Conservation (phyloP, 1,140 invertebrate species). For the Rhagoletis zephyria region DNA sequence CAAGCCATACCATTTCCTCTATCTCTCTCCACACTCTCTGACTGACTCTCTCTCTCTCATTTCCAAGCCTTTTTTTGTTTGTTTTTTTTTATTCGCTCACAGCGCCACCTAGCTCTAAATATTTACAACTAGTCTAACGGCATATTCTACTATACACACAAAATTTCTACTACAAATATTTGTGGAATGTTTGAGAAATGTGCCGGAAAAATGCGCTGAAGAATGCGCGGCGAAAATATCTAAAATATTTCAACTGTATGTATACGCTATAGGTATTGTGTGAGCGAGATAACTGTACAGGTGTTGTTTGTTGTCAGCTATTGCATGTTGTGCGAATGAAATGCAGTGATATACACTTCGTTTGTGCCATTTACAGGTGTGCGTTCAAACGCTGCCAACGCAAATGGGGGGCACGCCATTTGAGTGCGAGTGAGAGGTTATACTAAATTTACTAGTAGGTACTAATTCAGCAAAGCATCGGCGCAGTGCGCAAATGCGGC, state of each 20-base stretch:
- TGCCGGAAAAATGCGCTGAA: slow-evolving; percentile 61
- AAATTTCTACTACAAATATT: slow-evolving; percentile 59
- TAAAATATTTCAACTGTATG: slow-evolving; percentile 54
- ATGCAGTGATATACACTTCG: not conserved
- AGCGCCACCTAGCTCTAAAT: slow-evolving; percentile 57
- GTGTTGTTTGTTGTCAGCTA: not conserved
- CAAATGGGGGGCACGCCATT: not conserved
- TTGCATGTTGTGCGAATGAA: slow-evolving; percentile 35
- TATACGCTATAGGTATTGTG: not conserved
- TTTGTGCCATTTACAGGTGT: not conserved
- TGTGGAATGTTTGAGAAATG: slow-evolving; percentile 57
- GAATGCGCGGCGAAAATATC: slow-evolving; percentile 59
- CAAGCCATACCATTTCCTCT: not conserved
- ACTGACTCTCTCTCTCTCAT: not conserved
- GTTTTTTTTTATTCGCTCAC: not conserved
- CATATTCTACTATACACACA: slow-evolving; percentile 66
- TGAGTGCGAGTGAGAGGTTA: slow-evolving; percentile 41
- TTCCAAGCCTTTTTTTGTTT: not conserved
- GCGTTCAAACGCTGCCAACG: slow-evolving; percentile 1
- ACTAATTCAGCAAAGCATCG: not conserved
- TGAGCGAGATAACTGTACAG: not conserved
- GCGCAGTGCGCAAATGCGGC: slow-evolving; percentile 48
- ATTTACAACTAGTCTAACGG: slow-evolving; percentile 54
- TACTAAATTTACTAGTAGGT: not conserved
- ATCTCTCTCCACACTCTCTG: not conserved